Conservation (phyloP, 1,140 invertebrate species). For the Orchestia grillus region DNA sequence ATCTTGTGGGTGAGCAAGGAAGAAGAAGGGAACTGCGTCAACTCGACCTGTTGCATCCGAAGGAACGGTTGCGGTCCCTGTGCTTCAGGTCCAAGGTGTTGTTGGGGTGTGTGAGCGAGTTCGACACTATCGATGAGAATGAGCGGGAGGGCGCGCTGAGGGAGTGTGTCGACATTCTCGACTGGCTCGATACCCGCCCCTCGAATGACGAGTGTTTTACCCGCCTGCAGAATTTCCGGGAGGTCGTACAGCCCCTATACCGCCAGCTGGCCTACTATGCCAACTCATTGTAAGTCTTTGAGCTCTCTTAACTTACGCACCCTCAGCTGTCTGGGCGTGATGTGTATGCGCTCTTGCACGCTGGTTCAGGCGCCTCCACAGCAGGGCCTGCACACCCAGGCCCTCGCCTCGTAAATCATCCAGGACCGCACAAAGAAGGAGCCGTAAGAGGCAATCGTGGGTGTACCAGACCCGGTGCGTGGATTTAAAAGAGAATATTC, state of each 20-base stretch:
- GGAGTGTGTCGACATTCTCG: background rate
- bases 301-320: too few species aligned
- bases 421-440: too few species aligned
- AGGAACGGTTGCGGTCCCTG: background rate
- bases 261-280: background rate
- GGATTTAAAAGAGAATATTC: too few species aligned
- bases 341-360: too few species aligned
- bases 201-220: background rate
- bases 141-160: background rate
- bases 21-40: background rate
- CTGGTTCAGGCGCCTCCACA: too few species aligned
- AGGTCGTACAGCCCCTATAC: background rate
- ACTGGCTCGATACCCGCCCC: background rate
- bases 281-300: too few species aligned
- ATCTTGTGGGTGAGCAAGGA: background rate
- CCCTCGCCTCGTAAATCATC: too few species aligned
- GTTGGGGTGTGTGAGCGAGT: background rate
- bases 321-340: too few species aligned
- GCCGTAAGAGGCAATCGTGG: too few species aligned
- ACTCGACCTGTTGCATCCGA: background rate
- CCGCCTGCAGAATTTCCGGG: background rate
- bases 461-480: too few species aligned
- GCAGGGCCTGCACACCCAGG: too few species aligned
- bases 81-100: conserved; percentile 25
- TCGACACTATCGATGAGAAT: background rate